Evolutionary conservation across 2,113 vertebrate genomes (phyloP).

Genomic region (Lucifuga dentata): DNA sequence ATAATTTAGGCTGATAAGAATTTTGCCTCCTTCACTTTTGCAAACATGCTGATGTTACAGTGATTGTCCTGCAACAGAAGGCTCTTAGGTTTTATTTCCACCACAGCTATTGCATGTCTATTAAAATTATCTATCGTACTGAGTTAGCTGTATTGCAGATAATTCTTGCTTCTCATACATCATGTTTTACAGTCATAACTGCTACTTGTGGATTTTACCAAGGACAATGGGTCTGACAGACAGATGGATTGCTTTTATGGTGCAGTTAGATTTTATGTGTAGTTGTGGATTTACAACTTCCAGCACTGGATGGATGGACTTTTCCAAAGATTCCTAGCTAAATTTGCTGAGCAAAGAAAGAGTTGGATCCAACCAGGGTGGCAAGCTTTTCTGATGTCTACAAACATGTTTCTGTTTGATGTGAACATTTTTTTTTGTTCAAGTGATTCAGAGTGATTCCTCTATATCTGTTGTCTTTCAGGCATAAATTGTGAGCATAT

Average conservation of each 20-base stretch:
- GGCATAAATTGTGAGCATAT: no score
- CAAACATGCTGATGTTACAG: no score
- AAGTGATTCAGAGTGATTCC: no score
- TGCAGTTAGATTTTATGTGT: slow-evolving; percentile 30
- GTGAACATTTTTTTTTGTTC: no score
- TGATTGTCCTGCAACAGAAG: background rate
- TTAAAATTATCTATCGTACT: background rate
- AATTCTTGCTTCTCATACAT: background rate
- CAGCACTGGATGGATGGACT: slow-evolving; percentile 8
- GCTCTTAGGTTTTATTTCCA: background rate
- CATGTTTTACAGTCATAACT: slow-evolving; percentile 16
- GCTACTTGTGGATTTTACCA: slow-evolving; percentile 12
- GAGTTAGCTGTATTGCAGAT: background rate
- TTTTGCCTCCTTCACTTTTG: background rate
- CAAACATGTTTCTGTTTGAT: background rate
- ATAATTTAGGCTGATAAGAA: no score
- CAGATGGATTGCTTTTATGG: slow-evolving; percentile 42
- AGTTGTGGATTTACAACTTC: slow-evolving; percentile 27
- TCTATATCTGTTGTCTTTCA: no score
- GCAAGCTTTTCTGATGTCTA: background rate
- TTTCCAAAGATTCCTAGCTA: background rate
- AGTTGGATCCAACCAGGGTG: background rate
- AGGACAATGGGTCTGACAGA: slow-evolving; percentile 31
- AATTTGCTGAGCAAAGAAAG: background rate
- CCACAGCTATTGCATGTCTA: background rate